Base-by-base conservation (phyloP, 2,888 invertebrate species). In the Pyrgus malvae region DNA sequence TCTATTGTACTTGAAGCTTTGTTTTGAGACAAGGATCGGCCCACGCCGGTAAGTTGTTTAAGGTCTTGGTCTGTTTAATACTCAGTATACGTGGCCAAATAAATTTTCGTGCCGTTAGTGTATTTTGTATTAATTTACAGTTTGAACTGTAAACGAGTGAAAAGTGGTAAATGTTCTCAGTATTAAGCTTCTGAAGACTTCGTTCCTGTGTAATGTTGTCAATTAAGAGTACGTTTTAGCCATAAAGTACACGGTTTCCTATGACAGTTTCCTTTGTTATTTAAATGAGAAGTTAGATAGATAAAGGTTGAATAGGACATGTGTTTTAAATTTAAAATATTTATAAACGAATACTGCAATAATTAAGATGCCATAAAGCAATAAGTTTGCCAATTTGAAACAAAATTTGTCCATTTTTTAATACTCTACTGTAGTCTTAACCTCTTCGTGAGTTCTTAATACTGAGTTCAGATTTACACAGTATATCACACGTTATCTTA, bases 1-100 rank as follows among this genome's bases (percentile, higher is more conserved):
- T 69, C 66, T 67, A 55, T 62, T 48, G 49, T 46, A 49, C 33
- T 41, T 55, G 57, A 16, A n/a, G 53, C 29, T 45, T 38, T 44
- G 37, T 45, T 44, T 7, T 27, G 27, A 44, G 37, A 45, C 17
- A 14, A 37, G 51, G 27, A 14, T 31, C 19, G 17, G 9, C 42
- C 45, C 45, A 45, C 45, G 31, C 45, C 38, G 38, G 19, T 46
- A 60, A 50, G 31, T 55, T 51, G 58, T 59, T 17, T 55, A 61
- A 53, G 60, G 58, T 54, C 46, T 58, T 58, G 50, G 51, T 59
- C 51, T 58, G 57, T 56, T 67, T 58, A 73, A 74, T 74, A 74
- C 73, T 74, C 73, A 72, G 62, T 59, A 59, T 62, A 27, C 55
- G 65, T 64, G 67, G 65, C 67, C 66, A 65, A 71, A 67, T 65